Base-by-base conservation (phyloP, 2,797 vertebrate species). In the Jordanella pulchra region DNA sequence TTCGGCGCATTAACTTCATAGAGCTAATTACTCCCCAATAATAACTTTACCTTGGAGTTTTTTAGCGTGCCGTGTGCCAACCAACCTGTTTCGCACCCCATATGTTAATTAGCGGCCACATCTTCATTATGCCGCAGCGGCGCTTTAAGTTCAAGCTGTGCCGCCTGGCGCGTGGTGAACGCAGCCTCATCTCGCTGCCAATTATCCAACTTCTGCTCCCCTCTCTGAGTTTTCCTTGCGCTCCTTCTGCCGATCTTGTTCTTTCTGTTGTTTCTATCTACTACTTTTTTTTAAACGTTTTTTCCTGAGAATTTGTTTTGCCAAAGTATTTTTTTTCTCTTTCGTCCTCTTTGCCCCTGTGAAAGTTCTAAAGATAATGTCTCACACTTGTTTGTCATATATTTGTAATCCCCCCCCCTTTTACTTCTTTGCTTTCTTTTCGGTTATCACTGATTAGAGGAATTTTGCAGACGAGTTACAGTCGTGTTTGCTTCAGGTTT, bases 31-130 rank as follows among this genome's bases (percentile, higher is more conserved):
- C 97, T 97, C 97, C 97, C 96, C 96, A 97, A 99, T 99, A 98
- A 99, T 99, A 99, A 98, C 97, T 99, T 98, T 99, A 99, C 97
- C 97, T 99, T 97, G 95, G 97, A 98, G 96, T 98, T 98, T 97
- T 76, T 96, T 96, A 94, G 96, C 95, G 92, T 92, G 91, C 95
- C 90, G 84, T 91, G 94, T 98, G 97, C 97, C 97, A 98, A 96
- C 96, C 98, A 99, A 99, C 97, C 97, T 98, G 98, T 98, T 98
- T 93, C 97, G 94, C 97, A 97, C 96, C 97, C 97, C 97, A 98
- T 99, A 99, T 99, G 98, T 97, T 99, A 98, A 99, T 99, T 98
- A 98, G 96, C 96, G 96, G 96, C 97, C 92, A 98, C 97, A 97
- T 97, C 96, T 98, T 98, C 96, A 97, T 98, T 97, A 98, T 96